A percentile compares a stretch with the other conserved stretches of the same genome.
These are phyloP conservation scores for Bubo scandiacus DNA, from an alignment of 2,113 vertebrate species.

Conservation along the genomic window DNA sequence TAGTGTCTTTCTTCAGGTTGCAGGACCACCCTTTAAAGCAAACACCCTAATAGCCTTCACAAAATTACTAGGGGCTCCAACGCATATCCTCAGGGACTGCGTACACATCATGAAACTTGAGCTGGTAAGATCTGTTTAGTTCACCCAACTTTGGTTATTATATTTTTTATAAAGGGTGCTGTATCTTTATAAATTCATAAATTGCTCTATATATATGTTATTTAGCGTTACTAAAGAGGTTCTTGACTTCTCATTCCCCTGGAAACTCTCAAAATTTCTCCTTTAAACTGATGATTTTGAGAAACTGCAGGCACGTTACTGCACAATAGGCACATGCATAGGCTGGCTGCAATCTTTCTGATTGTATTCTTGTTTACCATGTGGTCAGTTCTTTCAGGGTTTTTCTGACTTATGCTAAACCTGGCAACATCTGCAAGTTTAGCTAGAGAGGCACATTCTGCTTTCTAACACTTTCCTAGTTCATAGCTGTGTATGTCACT, in stretches of 20 bases:
- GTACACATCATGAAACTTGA: constrained; percentile 99
- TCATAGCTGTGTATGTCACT: background rate
- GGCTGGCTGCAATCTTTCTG: background rate
- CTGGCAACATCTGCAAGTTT: background rate
- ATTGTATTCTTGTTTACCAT: background rate
- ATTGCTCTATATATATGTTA: background rate
- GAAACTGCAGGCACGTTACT: background rate
- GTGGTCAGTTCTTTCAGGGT: background rate
- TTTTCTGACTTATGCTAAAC: background rate
- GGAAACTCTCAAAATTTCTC: background rate
- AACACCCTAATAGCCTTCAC: constrained; percentile 99
- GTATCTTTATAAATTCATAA: background rate
- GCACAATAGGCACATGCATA: background rate
- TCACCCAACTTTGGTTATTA: background rate
- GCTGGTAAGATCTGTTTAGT: constrained; percentile 80
- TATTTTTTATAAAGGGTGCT: background rate
- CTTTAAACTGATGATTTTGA: background rate
- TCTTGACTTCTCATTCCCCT: background rate
- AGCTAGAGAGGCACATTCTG: background rate
- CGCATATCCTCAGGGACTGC: constrained; percentile 96
- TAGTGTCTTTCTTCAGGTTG: constrained; percentile 81
- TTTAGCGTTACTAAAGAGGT: background rate
- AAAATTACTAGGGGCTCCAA: constrained; percentile 93
- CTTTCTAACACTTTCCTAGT: background rate
- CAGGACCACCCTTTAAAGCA: constrained; percentile 97